These are phyloP conservation scores for Drosophila sucinea DNA, from an alignment of 1,140 invertebrate species.

Conservation along the genomic window DNA sequence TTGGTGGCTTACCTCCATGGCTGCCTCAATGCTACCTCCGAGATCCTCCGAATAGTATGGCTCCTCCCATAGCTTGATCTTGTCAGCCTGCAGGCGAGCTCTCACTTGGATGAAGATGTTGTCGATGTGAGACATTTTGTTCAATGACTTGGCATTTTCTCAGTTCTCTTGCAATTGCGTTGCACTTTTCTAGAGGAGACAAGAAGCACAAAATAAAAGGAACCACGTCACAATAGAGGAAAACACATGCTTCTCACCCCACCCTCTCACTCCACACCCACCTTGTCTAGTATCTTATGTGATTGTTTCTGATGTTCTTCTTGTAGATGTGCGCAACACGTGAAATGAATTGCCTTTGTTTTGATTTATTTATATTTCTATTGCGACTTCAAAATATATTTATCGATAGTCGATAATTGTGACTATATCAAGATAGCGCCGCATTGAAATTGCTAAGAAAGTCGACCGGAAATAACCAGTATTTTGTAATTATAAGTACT, in stretches of 20 bases:
- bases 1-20: slow-evolving; percentile 83
- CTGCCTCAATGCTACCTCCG: slow-evolving; percentile 70
- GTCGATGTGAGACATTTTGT: slow-evolving; percentile 83
- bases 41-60: slow-evolving; percentile 86
- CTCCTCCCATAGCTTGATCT: slow-evolving; percentile 88
- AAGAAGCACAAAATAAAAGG: neutral
- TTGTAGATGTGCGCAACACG: neutral
- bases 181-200: neutral
- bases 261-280: neutral
- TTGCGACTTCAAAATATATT: neutral
- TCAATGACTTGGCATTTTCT: neutral
- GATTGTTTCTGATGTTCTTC: neutral
- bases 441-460: neutral
- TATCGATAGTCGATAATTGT: slow-evolving; percentile 3
- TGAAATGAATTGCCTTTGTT: neutral
- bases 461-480: neutral
- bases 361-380: neutral
- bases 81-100: slow-evolving; percentile 86
- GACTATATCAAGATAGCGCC: neutral
- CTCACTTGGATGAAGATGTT: slow-evolving; percentile 86
- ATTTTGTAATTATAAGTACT: too few species aligned
- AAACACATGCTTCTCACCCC: neutral
- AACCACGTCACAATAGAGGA: slow-evolving; percentile 2
- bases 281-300: neutral
- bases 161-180: neutral